A percentile compares a stretch with the other conserved stretches of the same genome.
These are phyloP conservation scores for Girardinus metallicus DNA, from an alignment of 2,797 vertebrate genomes.

Conservation along the genomic window DNA sequence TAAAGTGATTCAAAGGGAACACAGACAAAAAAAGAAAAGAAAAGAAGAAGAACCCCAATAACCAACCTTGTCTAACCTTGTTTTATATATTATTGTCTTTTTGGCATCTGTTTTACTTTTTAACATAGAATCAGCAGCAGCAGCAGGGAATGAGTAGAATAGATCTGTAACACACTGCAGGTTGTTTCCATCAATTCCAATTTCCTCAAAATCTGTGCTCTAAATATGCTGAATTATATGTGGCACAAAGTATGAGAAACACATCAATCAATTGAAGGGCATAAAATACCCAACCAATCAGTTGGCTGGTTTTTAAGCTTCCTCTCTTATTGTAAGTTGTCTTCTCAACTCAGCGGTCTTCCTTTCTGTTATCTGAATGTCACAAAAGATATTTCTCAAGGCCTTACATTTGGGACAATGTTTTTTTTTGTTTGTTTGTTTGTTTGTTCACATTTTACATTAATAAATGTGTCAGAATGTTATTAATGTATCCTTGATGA, in stretches of 20 bases:
- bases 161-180: slow-evolving; percentile 55
- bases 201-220: not conserved
- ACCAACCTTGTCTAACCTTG: slow-evolving; percentile 63
- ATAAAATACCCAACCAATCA: no score
- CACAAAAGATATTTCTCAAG: no score
- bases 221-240: no score
- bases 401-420: no score
- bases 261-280: not conserved
- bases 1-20: slow-evolving; percentile 39
- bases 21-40: not conserved
- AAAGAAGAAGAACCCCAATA: slow-evolving; percentile 27
- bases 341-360: no score
- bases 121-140: slow-evolving; percentile 48
- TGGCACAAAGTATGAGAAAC: not conserved
- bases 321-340: no score
- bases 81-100: slow-evolving; percentile 24
- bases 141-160: slow-evolving; percentile 41
- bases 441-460: no score
- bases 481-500: no score
- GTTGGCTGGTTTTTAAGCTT: no score
- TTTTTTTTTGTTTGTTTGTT: no score
- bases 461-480: no score
- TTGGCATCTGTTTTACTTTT: slow-evolving; percentile 47
- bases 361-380: no score
- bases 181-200: slow-evolving; percentile 21